phyloP scores from a whole-genome alignment of 2,113 vertebrate species.

The Mastomys natalensis region DNA sequence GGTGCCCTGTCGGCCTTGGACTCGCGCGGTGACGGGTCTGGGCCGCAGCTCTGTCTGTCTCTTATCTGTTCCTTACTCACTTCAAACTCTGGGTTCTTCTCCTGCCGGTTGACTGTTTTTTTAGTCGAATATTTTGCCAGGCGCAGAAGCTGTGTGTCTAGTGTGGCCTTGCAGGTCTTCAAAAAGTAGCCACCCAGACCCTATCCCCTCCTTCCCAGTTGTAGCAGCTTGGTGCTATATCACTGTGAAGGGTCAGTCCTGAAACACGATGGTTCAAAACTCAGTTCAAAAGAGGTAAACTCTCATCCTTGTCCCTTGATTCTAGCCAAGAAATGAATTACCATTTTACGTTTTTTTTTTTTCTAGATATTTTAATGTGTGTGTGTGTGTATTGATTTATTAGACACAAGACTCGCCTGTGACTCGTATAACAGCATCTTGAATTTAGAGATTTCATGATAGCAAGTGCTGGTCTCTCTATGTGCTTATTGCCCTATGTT shows the following conservation, averaged over 20 bases:
- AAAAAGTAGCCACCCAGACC: neutral
- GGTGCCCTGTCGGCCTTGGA: neutral
- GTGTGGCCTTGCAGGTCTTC: neutral
- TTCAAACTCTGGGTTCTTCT: neutral
- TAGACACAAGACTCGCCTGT: neutral
- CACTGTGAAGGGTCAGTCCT: neutral
- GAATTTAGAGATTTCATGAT: neutral
- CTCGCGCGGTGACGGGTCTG: neutral
- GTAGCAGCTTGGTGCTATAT: neutral
- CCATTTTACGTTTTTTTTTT: neutral
- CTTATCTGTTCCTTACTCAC: rapidly evolving
- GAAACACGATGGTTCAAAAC: neutral
- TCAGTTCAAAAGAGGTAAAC: neutral
- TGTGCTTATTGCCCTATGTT: neutral
- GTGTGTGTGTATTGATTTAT: neutral
- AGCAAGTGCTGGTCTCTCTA: neutral
- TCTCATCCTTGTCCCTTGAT: neutral
- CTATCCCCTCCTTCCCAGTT: too few relatives aligned
- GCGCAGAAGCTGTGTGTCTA: neutral
- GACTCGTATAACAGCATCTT: neutral
- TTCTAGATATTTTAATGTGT: neutral
- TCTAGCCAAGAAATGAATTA: neutral
- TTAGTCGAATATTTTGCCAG: neutral
- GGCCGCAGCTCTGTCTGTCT: neutral
- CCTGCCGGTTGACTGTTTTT: neutral